phyloP scores from a whole-genome alignment of 2,888 invertebrate genomes.

The Diabrotica balteata region DNA sequence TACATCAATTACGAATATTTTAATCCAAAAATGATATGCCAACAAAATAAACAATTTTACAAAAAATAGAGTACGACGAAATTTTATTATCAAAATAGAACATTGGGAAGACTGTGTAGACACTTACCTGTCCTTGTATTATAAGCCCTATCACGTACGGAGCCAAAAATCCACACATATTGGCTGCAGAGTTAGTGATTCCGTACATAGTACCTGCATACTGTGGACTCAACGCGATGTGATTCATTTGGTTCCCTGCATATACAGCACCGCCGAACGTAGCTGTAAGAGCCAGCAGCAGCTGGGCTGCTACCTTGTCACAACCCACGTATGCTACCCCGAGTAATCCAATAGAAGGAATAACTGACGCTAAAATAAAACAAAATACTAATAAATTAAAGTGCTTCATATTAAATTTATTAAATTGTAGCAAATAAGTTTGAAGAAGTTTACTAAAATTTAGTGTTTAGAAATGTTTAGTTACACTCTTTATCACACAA shows the following conservation, averaged over 20 bases:
- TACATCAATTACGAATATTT: too few relatives aligned
- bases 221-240: constrained; percentile 80
- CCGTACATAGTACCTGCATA: constrained; percentile 87
- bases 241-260: constrained; percentile 85
- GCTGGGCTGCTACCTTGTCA: constrained; percentile 72
- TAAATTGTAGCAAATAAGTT: not conserved
- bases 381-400: not conserved
- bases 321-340: constrained; percentile 84
- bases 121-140: constrained; percentile 70
- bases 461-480: too few relatives aligned
- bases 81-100: too few relatives aligned
- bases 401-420: not conserved
- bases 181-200: constrained; percentile 82
- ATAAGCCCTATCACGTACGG: constrained; percentile 79
- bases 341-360: constrained; percentile 77
- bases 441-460: too few relatives aligned
- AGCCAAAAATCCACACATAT: constrained; percentile 83
- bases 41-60: too few relatives aligned
- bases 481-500: too few relatives aligned
- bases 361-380: constrained; percentile 65
- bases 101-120: not conserved
- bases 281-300: constrained; percentile 74
- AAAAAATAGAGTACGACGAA: too few relatives aligned
- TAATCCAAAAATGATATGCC: too few relatives aligned
- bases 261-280: constrained; percentile 80